Conservation (phyloP, 2,888 invertebrate species). For the Drosophila gaucha region DNA sequence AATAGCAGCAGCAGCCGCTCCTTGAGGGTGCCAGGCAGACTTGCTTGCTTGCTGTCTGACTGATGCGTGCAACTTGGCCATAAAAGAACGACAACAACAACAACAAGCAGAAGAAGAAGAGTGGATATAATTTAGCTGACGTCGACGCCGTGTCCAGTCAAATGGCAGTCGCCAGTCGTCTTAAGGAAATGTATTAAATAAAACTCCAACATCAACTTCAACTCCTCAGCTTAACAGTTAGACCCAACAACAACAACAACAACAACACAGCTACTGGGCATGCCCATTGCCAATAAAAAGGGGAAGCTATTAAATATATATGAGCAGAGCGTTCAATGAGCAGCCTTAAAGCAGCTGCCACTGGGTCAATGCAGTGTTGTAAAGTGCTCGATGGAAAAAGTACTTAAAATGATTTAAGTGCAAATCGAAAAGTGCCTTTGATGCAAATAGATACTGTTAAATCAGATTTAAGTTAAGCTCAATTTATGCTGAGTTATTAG, state of each 20-base stretch:
- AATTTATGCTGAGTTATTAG: no score
- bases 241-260: conserved; percentile 23
- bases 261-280: conserved; percentile 30
- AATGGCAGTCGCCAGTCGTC: conserved; percentile 59
- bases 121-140: conserved; percentile 67
- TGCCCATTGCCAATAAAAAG: conserved; percentile 26
- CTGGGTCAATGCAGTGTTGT: conserved; percentile 15
- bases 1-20: conserved; percentile 45
- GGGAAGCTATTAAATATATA: conserved; percentile 39
- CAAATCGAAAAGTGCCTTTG: background rate
- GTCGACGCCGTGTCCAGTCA: conserved; percentile 65
- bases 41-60: conserved; percentile 54
- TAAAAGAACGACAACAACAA: conserved; percentile 65
- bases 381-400: background rate
- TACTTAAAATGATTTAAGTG: background rate
- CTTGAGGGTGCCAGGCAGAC: conserved; percentile 36
- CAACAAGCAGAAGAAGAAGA: conserved; percentile 25
- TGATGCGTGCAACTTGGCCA: conserved; percentile 78
- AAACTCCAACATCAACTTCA: conserved; percentile 30
- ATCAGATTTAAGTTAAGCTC: background rate
- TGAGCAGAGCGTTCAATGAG: conserved; percentile 20
- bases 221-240: conserved; percentile 65
- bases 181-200: conserved; percentile 76
- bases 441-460: background rate
- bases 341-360: conserved; percentile 5